Base-by-base conservation (phyloP, 2,888 invertebrate genomes). In the Tachina grossa region DNA sequence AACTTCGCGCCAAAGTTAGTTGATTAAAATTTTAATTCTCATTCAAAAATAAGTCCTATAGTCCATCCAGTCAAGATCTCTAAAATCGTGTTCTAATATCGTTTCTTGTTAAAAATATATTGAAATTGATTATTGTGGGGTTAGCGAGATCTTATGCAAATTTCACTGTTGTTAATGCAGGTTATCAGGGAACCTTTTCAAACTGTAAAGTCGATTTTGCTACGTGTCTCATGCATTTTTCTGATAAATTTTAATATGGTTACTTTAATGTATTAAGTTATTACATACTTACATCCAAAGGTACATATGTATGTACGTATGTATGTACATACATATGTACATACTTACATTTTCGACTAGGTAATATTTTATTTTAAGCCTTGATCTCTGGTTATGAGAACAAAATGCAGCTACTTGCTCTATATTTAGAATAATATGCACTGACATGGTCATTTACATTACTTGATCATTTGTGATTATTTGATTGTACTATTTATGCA, bases 381-480 rank as follows among this genome's bases (percentile, higher is more conserved):
- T 79, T 79, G 79, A 79, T 79, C 79, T 79, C 71, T 79, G 71
- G 57, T 79, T 65, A 79, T 63, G 63, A 65, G 63, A 55, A 63
- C 55, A 63, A 65, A 65, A 55, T 72, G 55, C 47, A 79, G 41
- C 53, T 55, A 65, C 47, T 72, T 72, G 79, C 79, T 79, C 79
- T 79, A 79, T 79, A 79, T 79, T 79, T 79, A 72, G 71, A 72
- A 79, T 53, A 63, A 71, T 68, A 49, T 65, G 39, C 53, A 63
- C 63, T 39, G 66, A 59, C 65, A 81, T 74, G 59, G 57, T 45
- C 81, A n/a, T 61, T 75, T 68, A 61, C 59, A 81, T 75, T 75
- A 75, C 19, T 81, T 81, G 59, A 81, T 68, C 51, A 47, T 61
- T 31, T 75, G 43, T 69, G 51, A 63, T 81, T 68, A 68, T 81